A percentile compares a stretch with the other conserved stretches of the same genome.
These are phyloP conservation scores for Echinarachnius parma DNA, from an alignment of 53 echinoderm and acorn worm genomes.

Conservation along the genomic window DNA sequence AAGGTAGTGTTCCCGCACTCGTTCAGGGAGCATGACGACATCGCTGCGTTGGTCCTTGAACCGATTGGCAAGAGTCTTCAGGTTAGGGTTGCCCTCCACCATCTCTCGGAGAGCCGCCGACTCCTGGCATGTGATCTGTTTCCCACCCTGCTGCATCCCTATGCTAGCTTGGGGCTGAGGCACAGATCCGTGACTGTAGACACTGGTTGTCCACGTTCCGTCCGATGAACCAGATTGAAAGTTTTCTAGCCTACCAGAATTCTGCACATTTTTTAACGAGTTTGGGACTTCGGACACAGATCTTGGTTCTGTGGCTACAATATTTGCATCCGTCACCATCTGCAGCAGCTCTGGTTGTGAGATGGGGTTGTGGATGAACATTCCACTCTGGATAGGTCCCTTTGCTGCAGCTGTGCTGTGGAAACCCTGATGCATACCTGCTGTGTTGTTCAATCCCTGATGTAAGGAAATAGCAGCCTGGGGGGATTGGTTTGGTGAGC, in stretches of 20 bases:
- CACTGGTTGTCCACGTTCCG: neutral
- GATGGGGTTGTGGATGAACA: neutral
- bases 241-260: neutral
- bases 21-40: conserved; percentile 36
- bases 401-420: neutral
- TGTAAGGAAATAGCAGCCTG: neutral
- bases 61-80: conserved; percentile 80
- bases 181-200: neutral
- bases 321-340: conserved; percentile 41
- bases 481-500: neutral
- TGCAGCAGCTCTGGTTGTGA: conserved; percentile 3
- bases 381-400: too few species aligned
- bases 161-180: neutral
- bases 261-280: too few species aligned
- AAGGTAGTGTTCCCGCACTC: conserved; percentile 56
- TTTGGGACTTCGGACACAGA: neutral
- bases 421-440: neutral
- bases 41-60: conserved; percentile 58
- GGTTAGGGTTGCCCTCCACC: conserved; percentile 77
- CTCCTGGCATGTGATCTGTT: conserved; percentile 76
- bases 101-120: conserved; percentile 61
- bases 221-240: neutral
- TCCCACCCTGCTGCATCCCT: conserved; percentile 2
- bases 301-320: conserved; percentile 30
- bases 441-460: too few species aligned